phyloP scores from a whole-genome alignment of 2,888 invertebrate species.

The Apamea sordens region DNA sequence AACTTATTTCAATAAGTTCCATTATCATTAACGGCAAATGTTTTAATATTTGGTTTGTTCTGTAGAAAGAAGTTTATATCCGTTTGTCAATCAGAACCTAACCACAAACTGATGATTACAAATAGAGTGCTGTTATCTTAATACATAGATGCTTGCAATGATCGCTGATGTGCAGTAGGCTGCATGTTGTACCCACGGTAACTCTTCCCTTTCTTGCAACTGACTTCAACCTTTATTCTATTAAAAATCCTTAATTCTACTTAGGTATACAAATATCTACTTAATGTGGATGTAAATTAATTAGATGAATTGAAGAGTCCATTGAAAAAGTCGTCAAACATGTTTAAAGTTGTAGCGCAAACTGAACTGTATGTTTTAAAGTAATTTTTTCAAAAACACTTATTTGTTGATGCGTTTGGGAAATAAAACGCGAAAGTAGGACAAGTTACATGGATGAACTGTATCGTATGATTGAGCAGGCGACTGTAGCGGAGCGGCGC shows the following conservation, averaged over 20 bases:
- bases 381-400: neutral
- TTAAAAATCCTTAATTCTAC: neutral
- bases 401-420: neutral
- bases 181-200: neutral
- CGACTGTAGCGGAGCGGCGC: constrained; percentile 70
- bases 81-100: neutral
- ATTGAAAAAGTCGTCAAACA: neutral
- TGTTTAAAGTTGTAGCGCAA: neutral
- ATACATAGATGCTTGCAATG: neutral
- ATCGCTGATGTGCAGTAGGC: neutral
- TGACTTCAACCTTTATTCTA: neutral
- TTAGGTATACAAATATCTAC: neutral
- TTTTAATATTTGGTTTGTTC: neutral
- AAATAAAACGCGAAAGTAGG: neutral
- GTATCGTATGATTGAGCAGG: constrained; percentile 6
- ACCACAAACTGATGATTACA: neutral
- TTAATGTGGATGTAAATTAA: neutral
- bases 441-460: neutral
- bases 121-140: neutral
- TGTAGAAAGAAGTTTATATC: neutral
- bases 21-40: neutral
- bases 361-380: neutral
- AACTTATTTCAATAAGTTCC: neutral
- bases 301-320: neutral
- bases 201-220: neutral